A percentile compares a stretch with the other conserved stretches of the same genome.
phyloP scores from a whole-genome alignment of 2,113 vertebrate species.

The Gallinago paraguaiae region DNA sequence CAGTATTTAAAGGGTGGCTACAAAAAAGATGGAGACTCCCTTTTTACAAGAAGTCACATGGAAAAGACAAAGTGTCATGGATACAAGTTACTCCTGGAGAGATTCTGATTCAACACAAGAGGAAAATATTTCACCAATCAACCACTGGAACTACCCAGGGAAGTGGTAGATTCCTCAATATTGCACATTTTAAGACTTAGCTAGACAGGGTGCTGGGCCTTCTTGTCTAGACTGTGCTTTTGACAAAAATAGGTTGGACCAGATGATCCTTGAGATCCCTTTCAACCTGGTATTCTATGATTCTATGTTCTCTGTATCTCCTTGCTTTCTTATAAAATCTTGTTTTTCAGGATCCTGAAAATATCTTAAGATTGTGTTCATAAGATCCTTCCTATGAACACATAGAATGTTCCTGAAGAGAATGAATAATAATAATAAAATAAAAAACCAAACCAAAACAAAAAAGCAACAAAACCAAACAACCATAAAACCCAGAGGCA shows the following conservation, averaged over 20 bases:
- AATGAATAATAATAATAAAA: neutral
- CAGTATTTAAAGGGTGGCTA: neutral
- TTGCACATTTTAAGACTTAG: neutral
- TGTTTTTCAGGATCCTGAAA: neutral
- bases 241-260: neutral
- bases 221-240: neutral
- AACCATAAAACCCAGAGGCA: no score
- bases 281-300: neutral
- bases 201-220: neutral
- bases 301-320: neutral
- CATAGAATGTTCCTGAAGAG: neutral
- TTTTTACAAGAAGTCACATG: neutral
- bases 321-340: neutral
- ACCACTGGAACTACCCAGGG: neutral
- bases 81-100: neutral
- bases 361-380: neutral
- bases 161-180: neutral
- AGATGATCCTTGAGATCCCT: neutral
- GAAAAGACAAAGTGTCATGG: neutral
- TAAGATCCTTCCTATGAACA: neutral
- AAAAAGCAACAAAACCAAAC: neutral
- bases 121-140: neutral
- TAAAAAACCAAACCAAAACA: neutral
- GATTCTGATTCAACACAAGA: neutral
- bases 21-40: neutral